These are phyloP conservation scores for Nettapus auritus DNA, from an alignment of 2,113 vertebrate genomes.

Conservation along the genomic window DNA sequence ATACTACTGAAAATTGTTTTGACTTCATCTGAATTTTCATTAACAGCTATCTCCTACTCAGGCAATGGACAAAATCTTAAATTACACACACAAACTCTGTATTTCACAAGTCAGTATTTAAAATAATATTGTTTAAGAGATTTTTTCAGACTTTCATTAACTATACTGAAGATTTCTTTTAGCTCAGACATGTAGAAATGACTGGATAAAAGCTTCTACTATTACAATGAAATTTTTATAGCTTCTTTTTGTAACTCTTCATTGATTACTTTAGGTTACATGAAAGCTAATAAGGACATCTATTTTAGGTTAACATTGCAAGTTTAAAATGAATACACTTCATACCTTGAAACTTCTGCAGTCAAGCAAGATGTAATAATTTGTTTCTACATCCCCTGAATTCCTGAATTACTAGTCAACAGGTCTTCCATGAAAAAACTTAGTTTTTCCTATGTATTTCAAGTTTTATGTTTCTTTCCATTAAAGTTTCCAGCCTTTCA, in stretches of 20 bases:
- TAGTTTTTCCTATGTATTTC: slow-evolving; percentile 78
- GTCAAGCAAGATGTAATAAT: slow-evolving; percentile 13
- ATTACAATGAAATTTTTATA: not conserved
- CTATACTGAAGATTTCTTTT: not conserved
- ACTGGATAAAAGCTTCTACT: not conserved
- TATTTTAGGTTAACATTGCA: slow-evolving; percentile 2
- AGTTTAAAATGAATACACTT: not conserved
- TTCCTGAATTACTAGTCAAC: slow-evolving; percentile 77
- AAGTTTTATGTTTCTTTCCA: slow-evolving; percentile 85
- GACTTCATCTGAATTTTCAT: not conserved
- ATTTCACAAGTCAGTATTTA: not conserved
- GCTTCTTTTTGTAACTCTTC: not conserved
- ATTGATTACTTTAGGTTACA: not conserved
- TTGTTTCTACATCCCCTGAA: slow-evolving; percentile 59
- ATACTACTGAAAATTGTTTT: not conserved
- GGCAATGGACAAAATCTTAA: not conserved
- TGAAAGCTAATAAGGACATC: not conserved
- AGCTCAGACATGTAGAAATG: not conserved
- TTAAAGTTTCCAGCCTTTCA: slow-evolving; percentile 82
- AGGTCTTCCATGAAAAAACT: slow-evolving; percentile 78
- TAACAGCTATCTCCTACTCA: not conserved
- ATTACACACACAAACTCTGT: rapidly evolving
- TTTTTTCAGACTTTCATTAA: not conserved
- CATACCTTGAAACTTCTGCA: not conserved
- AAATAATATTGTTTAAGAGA: not conserved